These are phyloP conservation scores for Mallotus villosus DNA, from an alignment of 2,797 vertebrate species.

Conservation along the genomic window DNA sequence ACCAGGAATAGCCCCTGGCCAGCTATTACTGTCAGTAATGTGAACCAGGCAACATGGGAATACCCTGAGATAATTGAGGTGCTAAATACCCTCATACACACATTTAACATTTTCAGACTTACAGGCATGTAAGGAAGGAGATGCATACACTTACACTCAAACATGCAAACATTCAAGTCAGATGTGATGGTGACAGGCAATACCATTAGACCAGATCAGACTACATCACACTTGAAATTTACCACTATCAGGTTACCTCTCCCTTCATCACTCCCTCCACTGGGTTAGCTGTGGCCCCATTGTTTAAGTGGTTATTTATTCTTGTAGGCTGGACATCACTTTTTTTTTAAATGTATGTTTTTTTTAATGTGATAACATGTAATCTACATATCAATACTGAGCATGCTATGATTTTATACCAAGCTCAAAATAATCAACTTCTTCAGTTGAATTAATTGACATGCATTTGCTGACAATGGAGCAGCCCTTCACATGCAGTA, in stretches of 20 bases:
- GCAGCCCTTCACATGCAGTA: not conserved
- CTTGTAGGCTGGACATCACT: not conserved
- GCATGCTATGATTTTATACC: not conserved
- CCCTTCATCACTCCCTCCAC: not conserved
- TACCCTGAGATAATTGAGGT: constrained; percentile 66
- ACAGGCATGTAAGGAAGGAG: not conserved
- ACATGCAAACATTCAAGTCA: not conserved
- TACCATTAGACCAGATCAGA: constrained; percentile 31
- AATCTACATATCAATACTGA: not conserved
- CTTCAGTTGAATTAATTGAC: not conserved
- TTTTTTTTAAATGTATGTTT: not conserved
- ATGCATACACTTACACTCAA: not conserved
- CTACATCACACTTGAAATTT: constrained; percentile 49
- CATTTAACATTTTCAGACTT: not conserved
- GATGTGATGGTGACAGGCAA: constrained; percentile 13
- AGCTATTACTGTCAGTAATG: constrained; percentile 72
- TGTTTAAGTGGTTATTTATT: not conserved
- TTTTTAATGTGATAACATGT: not conserved
- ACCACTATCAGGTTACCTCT: constrained; percentile 43
- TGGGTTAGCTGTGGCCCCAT: not conserved
- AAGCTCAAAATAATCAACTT: not conserved
- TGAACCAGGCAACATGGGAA: constrained; percentile 76
- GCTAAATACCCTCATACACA: constrained; percentile 46
- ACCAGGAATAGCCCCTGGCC: constrained; percentile 75
- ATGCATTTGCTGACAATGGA: not conserved